These are phyloP conservation scores for Thera britannica DNA, from an alignment of 2,888 invertebrate species.

Conservation along the genomic window DNA sequence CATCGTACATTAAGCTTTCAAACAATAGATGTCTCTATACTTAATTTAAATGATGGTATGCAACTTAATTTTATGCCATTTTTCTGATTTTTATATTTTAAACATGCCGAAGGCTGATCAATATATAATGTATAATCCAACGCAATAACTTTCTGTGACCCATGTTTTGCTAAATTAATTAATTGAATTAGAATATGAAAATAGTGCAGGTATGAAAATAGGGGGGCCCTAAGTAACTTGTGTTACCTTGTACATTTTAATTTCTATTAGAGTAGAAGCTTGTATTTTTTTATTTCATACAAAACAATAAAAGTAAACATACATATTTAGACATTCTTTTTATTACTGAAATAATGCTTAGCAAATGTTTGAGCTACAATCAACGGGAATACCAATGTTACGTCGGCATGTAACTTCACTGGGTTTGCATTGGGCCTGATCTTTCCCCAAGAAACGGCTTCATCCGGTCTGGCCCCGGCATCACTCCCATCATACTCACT, in stretches of 20 bases:
- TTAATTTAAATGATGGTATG: too few relatives aligned
- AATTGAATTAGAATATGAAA: too few relatives aligned
- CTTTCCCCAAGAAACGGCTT: constrained; percentile 99
- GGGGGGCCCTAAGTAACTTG: too few relatives aligned
- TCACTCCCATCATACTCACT: constrained; percentile 99
- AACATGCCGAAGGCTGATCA: too few relatives aligned
- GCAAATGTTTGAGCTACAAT: constrained; percentile 99
- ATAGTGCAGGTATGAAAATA: too few relatives aligned
- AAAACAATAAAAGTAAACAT: constrained; percentile 7
- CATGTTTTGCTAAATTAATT: too few relatives aligned
- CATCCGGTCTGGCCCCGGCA: constrained; percentile 98
- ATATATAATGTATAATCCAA: too few relatives aligned
- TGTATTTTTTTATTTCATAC: background rate
- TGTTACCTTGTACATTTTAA: too few relatives aligned
- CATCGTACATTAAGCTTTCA: background rate
- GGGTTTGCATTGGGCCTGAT: constrained; percentile 94
- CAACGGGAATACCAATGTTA: constrained; percentile 96
- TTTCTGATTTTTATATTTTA: too few relatives aligned
- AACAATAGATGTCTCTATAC: background rate
- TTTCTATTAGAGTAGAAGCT: too few relatives aligned
- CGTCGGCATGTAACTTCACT: constrained; percentile 97
- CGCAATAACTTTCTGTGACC: too few relatives aligned
- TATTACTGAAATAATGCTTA: constrained; percentile 84
- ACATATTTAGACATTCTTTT: constrained; percentile 74
- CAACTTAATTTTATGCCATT: too few relatives aligned